These are phyloP conservation scores for Rhinoderma darwinii DNA, from an alignment of 2,113 vertebrate species.

Conservation along the genomic window DNA sequence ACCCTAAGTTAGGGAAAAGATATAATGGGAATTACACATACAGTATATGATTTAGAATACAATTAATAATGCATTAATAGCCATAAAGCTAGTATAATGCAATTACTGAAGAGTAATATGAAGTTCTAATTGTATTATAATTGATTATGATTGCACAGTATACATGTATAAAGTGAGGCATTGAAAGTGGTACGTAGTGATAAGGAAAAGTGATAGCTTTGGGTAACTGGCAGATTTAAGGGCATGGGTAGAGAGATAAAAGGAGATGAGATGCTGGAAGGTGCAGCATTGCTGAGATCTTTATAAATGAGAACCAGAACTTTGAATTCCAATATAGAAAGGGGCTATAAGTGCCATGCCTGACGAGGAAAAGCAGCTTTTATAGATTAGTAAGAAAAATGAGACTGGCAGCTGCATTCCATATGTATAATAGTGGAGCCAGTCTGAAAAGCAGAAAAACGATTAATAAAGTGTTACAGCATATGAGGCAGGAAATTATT, in stretches of 20 bases:
- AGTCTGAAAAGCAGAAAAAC: neutral
- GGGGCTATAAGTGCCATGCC: neutral
- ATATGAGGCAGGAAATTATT: neutral
- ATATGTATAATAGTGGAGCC: conserved; percentile 9
- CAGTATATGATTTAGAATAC: no score
- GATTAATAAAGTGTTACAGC: neutral
- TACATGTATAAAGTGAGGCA: no score
- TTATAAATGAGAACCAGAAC: conserved; percentile 12
- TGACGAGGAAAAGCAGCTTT: neutral
- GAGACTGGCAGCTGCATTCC: neutral
- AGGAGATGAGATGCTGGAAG: neutral
- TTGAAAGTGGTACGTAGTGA: neutral
- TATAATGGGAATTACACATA: no score
- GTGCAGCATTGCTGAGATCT: neutral
- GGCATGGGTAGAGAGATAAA: neutral
- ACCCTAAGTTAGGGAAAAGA: no score
- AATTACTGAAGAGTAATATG: no score
- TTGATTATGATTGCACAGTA: no score
- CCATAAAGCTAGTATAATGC: no score
- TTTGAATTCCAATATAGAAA: neutral
- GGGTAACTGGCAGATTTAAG: neutral
- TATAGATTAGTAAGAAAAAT: neutral
- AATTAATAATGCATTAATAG: no score
- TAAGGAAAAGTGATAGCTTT: neutral
- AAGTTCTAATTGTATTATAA: no score